Base-by-base conservation (phyloP, 2,888 invertebrate species). In the Mamestra brassicae region DNA sequence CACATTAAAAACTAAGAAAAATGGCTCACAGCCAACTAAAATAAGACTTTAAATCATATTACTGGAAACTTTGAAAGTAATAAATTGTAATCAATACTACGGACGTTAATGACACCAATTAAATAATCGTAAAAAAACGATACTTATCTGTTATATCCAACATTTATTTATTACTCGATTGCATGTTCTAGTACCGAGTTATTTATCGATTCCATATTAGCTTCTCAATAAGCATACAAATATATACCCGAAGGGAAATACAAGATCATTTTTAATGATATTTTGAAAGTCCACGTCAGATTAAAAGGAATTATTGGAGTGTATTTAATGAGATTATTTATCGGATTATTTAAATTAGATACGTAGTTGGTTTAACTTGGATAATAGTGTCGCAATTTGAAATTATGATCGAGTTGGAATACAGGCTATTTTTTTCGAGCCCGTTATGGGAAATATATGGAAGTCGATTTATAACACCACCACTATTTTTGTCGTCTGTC, bases 81-180 rank as follows among this genome's bases (percentile, higher is more conserved):
- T 94, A 94, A 94, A 95, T 95, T 87, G 93, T 93, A 93, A 94
- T 94, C 92, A 93, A 93, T 92, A 92, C 88, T 74, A 70, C 75
- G 82, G 90, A 91, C 92, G 81, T 90, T 94, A 94, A 94, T 93
- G 92, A 92, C 88, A 90, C 88, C 94, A 93, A 94, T 95, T 94
- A 94, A 94, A 94, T 92, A 90, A 92, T 92, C 91, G 88, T 94
- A 47, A 92, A 92, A 84, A 90, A 89, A 76, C 85, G 88, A 89
- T 91, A 86, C 78, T 88, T 89, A 90, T 90, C 89, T 79, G 86
- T 88, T 90, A 88, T 88, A 90, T 89, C 87, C 85, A 85, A 85
- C 76, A 74, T 89, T 91, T 87, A 93, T 92, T 92, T 93, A 93
- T 91, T 80, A 87, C 83, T 71, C 81, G 67, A 86, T 92, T 86